phyloP scores from a whole-genome alignment of 2,113 vertebrate genomes.

The Brachirus orientalis region DNA sequence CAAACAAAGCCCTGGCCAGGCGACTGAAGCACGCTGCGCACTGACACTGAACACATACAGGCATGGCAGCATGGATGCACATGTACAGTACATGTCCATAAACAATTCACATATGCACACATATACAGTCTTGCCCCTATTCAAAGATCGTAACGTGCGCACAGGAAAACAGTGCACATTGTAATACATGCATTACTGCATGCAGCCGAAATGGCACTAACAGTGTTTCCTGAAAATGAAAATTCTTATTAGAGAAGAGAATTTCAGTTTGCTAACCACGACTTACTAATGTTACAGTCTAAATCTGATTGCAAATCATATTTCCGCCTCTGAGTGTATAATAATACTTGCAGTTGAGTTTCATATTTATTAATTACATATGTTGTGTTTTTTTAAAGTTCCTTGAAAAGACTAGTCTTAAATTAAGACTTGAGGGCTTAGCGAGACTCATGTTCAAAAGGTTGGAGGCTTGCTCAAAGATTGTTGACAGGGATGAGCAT shows the following conservation, averaged over 20 bases:
- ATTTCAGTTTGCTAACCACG: neutral
- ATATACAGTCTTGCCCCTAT: constrained; percentile 5
- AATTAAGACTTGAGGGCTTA: constrained; percentile 47
- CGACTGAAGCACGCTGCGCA: constrained; percentile 61
- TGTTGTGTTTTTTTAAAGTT: neutral
- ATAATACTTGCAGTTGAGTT: constrained; percentile 11
- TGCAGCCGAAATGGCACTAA: no score
- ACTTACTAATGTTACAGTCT: neutral
- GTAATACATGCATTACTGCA: neutral
- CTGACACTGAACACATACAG: constrained; percentile 54
- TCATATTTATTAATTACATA: constrained; percentile 49
- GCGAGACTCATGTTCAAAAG: constrained; percentile 22
- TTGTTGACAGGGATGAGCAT: constrained; percentile 42
- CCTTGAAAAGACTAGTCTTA: constrained; percentile 23
- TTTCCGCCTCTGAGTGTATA: constrained; percentile 10
- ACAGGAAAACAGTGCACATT: neutral
- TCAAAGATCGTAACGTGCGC: neutral
- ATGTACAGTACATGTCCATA: constrained; percentile 6
- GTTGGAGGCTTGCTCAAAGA: constrained; percentile 35
- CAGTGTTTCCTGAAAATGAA: no score
- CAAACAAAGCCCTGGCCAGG: constrained; percentile 82
- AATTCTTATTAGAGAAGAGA: neutral
- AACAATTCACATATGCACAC: neutral
- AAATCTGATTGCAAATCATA: constrained; percentile 14
- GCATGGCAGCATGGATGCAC: constrained; percentile 22